Evolutionary conservation across 2,797 vertebrate genomes (phyloP), one percentile per base, ranked within the genome.

Genomic region (Rhinichthys osculus): DNA sequence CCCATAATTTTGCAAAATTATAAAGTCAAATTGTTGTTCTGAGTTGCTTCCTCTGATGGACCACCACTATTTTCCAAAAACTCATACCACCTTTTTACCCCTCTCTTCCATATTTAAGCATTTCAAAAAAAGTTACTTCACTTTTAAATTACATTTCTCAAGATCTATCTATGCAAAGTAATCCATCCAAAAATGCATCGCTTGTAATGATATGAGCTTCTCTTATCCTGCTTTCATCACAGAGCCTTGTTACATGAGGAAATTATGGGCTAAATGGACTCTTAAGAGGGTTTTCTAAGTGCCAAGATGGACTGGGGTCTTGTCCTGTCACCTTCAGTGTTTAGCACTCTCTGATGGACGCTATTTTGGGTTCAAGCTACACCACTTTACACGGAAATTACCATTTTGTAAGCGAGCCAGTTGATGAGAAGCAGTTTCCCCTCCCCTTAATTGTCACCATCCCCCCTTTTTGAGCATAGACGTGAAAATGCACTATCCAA

Each of bases 291-390:
- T 83, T 87, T 52, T 82, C 44, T 81, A 77, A 89, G 83, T 93
- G 89, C 91, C 47, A 44, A 83, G 59, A 81, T 91, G 91, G 89
- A 92, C 90, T 85, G 77, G 91, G 89, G 87, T 84, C 90, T 87
- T 91, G 87, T 89, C 88, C 92, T 95, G 94, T 93, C 94, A 93
- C 87, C 90, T 84, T 83, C 88, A 89, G 90, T 93, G 92, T 91
- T 91, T 90, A 87, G 84, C 85, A 90, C 88, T 81, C 86, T 88
- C 90, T 94, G 93, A 94, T 92, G 90, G 92, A 94, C 92, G 93
- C 88, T 89, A 81, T 93, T 93, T 91, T 88, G 80, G 90, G 90
- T 91, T 93, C 91, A 91, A 91, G 92, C 91, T 90, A 92, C 92
- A 89, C 88, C 87, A 91, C 90, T 88, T 91, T 86, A 88, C 89